Percentiles rank a stretch among this genome's conserved stretches.
These are phyloP conservation scores for Aphis gossypii DNA, from an alignment of 1,140 invertebrate genomes.

Conservation along the genomic window DNA sequence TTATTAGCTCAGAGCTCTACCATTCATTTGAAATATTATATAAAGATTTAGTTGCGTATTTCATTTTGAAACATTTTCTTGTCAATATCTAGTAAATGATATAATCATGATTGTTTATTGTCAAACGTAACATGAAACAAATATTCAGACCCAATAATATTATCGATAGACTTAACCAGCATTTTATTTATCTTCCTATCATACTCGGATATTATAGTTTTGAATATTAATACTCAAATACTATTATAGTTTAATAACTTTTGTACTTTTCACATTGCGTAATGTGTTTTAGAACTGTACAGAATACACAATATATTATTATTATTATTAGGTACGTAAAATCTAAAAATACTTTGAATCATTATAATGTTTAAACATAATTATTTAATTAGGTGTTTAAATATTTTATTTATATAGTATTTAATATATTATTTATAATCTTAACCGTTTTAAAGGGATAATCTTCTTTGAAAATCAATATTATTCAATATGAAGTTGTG, in stretches of 20 bases:
- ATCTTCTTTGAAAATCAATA: background rate
- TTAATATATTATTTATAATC: background rate
- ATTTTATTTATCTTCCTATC: background rate
- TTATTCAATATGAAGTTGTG: background rate
- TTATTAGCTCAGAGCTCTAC: background rate
- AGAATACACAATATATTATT: too few relatives aligned
- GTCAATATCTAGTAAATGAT: background rate
- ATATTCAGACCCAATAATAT: background rate
- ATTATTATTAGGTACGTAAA: background rate
- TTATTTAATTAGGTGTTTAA: background rate
- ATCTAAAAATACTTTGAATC: background rate
- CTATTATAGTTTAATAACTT: background rate
- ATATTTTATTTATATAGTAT: background rate
- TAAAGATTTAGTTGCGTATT: background rate
- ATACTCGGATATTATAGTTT: background rate
- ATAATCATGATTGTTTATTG: background rate
- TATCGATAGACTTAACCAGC: background rate
- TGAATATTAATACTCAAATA: background rate
- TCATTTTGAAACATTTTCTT: background rate
- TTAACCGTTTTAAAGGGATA: background rate
- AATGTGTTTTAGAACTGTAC: background rate
- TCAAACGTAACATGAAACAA: background rate
- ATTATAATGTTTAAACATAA: background rate
- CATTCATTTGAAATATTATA: background rate
- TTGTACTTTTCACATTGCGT: too few relatives aligned